These are phyloP conservation scores for Lasioglossum vierecki DNA, from an alignment of 2,888 invertebrate genomes.

Conservation along the genomic window DNA sequence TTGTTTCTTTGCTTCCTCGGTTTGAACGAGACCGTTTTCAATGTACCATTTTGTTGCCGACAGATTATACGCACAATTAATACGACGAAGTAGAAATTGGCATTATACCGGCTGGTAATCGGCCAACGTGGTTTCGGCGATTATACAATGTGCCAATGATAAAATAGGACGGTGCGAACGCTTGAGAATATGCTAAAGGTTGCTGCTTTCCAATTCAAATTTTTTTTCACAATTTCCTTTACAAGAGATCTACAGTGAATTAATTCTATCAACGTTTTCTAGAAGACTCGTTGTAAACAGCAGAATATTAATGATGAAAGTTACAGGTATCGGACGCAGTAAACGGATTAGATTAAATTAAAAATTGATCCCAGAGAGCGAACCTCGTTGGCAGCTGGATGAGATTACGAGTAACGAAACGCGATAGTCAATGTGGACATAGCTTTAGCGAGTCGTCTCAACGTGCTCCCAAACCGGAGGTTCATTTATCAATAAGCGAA, in stretches of 20 bases:
- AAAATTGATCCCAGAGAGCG: background rate
- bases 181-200: background rate
- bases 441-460: constrained; percentile 6
- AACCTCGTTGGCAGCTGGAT: background rate
- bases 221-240: background rate
- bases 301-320: background rate
- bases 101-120: background rate
- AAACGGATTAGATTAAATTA: background rate
- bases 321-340: background rate
- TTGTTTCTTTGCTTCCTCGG: background rate
- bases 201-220: background rate
- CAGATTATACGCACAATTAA: background rate
- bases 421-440: background rate
- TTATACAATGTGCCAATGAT: background rate
- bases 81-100: background rate
- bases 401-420: background rate
- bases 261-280: background rate
- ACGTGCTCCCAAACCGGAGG: constrained; percentile 21
- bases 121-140: background rate
- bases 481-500: constrained; percentile 60
- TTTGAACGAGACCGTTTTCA: background rate
- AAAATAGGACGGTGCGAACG: no score
- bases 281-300: background rate
- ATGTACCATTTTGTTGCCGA: background rate
- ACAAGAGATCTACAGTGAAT: background rate